Evolutionary conservation across 2,113 vertebrate species (phyloP), one percentile per base, ranked within the genome.

Genomic region (Athene cunicularia): DNA sequence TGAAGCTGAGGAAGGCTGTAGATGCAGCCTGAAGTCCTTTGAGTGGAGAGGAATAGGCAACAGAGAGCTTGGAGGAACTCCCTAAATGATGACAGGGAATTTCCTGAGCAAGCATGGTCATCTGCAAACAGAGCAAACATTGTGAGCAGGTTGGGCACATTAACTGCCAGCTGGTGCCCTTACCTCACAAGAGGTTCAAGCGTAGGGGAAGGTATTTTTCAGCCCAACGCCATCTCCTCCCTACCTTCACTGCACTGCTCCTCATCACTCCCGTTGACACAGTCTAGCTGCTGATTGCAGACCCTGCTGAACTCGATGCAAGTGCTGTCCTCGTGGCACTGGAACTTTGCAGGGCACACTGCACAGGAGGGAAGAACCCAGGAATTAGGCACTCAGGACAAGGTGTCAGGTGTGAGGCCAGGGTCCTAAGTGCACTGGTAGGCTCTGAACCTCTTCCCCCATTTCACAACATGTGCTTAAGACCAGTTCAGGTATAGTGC

Each of bases 271-370:
- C 98, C 98, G 0, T 99, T 98, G 62, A 93, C 89, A 55, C 99
- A 99, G 98, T 99, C 99, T 3, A 88, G 96, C 74, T 98, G 98
- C 74, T 95, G 96, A 47, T 99, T 98, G 72, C 99, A 99, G 92
- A 99, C 97, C 60, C 97, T 98, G 96, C 98, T 98, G 97, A 99
- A 98, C 35, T 99, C 97, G 4, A 99, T 98, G 98, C 99, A 99
- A 5, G 97, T 98, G 93, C 98, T 99, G 97, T 99, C 98, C 81
- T 99, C 99, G 2, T 10, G 97, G 95, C 99, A 99, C 94, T 98
- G 99, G 97, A 98, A 99, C 80, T 98, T 98, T 17, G 98, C 99
- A 66, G 98, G 98, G 97, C 99, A 99, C 35, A 99, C 99, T 99
- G 83, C 2, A 6, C 0, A 6, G 43, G 55, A 50, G 30, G 45